Evolutionary conservation across 2,113 vertebrate genomes (phyloP), one percentile per base, ranked within the genome.

Genomic region (Aix galericulata): DNA sequence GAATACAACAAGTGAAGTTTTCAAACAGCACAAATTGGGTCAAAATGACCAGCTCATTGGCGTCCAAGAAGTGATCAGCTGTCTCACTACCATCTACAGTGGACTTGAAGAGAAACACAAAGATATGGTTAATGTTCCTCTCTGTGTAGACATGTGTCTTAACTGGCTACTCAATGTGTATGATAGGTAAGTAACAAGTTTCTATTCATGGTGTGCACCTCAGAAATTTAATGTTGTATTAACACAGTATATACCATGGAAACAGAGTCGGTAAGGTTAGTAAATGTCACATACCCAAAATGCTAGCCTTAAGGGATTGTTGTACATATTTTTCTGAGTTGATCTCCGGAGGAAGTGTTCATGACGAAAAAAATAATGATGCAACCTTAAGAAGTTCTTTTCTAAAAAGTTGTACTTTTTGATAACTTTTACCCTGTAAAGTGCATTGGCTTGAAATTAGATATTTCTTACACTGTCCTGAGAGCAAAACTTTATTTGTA

Each of bases 81-180:
- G 99, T 94, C 98, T 99, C 97, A 99, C 99, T 16, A 99, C 98
- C 40, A 98, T 99, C 79, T 99, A 99, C 31, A 98, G 99, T 18
- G 99, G 99, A 42, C 98, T 99, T 87, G 99, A 99, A 91, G 99
- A 99, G 96, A 98, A 99, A 91, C 98, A 99, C 95, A 99, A 98
- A 91, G 99, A 99, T 91, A 97, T 99, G 97, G 99, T 99, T 95
- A 99, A 99, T 4, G 98, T 99, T 48, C 99, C 99, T 0, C 98
- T 99, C 88, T 99, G 99, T 32, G 98, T 99, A 16, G 99, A 99
- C 96, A 99, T 99, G 99, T 99, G 98, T 97, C 99, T 99, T 94
- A 99, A 99, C 98, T 99, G 99, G 99, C 97, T 99, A 40, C 99
- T 99, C 91, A 99, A 99, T 11, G 99, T 99, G 9, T 99, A 99